Base-by-base conservation (phyloP, 2,113 vertebrate genomes). In the Anguilla rostrata region DNA sequence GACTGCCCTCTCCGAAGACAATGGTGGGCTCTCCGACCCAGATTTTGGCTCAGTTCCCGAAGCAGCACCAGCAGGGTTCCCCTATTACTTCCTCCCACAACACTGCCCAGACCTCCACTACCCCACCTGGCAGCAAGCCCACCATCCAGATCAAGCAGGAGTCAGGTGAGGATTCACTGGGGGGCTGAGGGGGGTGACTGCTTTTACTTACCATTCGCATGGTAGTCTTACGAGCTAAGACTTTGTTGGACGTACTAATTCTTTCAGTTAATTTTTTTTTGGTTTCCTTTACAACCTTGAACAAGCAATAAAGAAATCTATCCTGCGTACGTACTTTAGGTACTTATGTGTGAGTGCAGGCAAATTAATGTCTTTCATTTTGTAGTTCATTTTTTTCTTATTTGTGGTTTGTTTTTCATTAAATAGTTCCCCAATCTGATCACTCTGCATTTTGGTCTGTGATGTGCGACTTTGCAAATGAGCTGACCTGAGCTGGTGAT, bases 121-220 rank as follows among this genome's bases (percentile, higher is more conserved):
- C 95, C 84, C 93, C 96, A 0, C 93, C 96, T 2, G 96, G 95
- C 56, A 92, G 96, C 90, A 99, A 99, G 88, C 98, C 98, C 91
- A 98, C 97, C 91, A 99, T 99, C 85, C 98, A 99, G 94, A 99
- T 99, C 94, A 99, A 99, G 88, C 98, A 99, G 84, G 98, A 99
- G 93, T 99, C 98, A 85, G 98, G 98, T 99, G 94, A 94, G 82
- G 43, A 66, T 5, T 46, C 34, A 22, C 11, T 46, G 16, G 3
- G 26, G 16, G 3, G 26, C 18, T 15, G 1, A 26, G 16, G 39
- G 0, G 4, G n/a, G 18, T 29, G 11, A 39, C 46, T 66, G 34
- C 14, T 78, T 57, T 53, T 66, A 39, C 18, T 9, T 39, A 8
- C 43, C n/a, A n/a, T n/a, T n/a, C n/a, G n/a, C n/a, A n/a, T n/a